These are phyloP conservation scores for Punctoribates punctum DNA, from an alignment of 2,888 invertebrate species.

Conservation along the genomic window DNA sequence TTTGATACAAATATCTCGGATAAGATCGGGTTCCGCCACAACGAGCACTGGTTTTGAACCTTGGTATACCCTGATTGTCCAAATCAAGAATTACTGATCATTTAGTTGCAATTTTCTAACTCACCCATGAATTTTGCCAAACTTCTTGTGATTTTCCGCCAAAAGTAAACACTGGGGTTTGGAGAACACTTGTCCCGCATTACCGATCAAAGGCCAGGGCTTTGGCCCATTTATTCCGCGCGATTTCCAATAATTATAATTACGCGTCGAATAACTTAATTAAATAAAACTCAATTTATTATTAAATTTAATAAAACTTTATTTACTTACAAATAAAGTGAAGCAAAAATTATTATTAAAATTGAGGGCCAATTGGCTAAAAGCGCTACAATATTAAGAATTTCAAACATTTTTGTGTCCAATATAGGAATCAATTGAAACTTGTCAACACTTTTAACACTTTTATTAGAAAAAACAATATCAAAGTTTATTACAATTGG, in stretches of 20 bases:
- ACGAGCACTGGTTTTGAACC: neutral
- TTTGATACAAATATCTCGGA: neutral
- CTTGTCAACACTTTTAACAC: no score
- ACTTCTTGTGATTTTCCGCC: neutral
- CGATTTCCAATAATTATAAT: neutral
- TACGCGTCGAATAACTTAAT: neutral
- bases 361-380: no score
- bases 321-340: neutral
- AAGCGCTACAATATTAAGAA: no score
- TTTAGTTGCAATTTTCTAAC: neutral
- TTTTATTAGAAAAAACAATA: no score
- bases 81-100: neutral
- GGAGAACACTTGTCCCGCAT: neutral
- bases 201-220: neutral
- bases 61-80: neutral
- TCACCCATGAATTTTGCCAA: neutral
- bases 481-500: no score
- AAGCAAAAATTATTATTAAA: neutral
- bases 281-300: neutral
- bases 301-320: neutral
- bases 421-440: no score
- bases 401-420: no score
- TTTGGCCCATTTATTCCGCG: conserved; percentile 9
- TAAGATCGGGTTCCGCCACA: neutral
- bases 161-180: neutral